Evolutionary conservation across 2,888 invertebrate species (phyloP).

Genomic region (Andrena bicolor): DNA sequence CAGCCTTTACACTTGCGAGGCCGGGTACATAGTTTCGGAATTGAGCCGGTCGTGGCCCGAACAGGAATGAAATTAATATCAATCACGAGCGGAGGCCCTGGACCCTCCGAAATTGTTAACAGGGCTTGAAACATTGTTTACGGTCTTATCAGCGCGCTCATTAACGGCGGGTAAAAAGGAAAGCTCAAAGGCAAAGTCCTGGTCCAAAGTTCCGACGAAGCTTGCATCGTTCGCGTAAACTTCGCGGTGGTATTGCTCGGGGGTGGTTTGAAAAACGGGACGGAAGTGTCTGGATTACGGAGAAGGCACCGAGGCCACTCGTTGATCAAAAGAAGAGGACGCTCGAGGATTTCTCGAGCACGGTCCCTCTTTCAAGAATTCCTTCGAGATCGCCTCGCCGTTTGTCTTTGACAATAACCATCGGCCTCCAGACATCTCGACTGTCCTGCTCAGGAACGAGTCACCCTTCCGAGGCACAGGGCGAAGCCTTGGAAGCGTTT

Average conservation of each 20-base stretch:
- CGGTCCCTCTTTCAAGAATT: slow-evolving; percentile 46
- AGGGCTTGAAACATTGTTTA: not conserved
- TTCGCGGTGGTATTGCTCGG: no score
- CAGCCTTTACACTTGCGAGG: not conserved
- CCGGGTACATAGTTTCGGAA: not conserved
- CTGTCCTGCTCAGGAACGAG: slow-evolving; percentile 7
- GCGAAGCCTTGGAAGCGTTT: not conserved
- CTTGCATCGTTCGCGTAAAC: no score
- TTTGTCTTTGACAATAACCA: slow-evolving; percentile 65
- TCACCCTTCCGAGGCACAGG: not conserved
- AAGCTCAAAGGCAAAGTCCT: no score
- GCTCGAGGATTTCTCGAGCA: slow-evolving; percentile 49
- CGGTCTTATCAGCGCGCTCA: no score
- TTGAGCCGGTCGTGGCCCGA: not conserved
- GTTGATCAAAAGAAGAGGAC: slow-evolving; percentile 61
- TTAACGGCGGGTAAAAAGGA: no score
- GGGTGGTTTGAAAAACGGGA: not conserved
- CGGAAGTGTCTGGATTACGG: not conserved
- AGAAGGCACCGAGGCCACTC: slow-evolving; percentile 52
- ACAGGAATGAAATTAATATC: not conserved
- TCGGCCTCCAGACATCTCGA: slow-evolving; percentile 24
- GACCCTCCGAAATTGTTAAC: not conserved
- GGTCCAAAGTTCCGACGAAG: no score
- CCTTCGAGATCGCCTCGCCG: slow-evolving; percentile 50
- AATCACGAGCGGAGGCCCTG: not conserved